Evolutionary conservation across 53 echinoderm and acorn worm species (phyloP).

Genomic region (Patiria pectinifera): DNA sequence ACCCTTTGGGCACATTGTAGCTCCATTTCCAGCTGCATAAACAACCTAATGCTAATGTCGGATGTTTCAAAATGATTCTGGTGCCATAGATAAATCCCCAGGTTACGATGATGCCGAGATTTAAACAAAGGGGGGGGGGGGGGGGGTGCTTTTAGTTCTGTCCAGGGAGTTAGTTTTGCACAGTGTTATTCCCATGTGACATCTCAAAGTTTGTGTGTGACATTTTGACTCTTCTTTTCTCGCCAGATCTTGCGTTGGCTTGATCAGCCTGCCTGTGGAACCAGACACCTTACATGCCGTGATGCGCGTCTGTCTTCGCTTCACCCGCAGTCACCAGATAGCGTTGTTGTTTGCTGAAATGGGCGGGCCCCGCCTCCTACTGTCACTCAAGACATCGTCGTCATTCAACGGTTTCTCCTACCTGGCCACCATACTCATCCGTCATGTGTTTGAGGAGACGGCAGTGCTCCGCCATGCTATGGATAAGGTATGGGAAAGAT

Average conservation of each 20-base stretch:
- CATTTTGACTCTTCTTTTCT: not conserved
- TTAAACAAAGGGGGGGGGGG: no score
- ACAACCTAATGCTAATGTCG: no score
- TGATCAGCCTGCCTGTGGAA: conserved; percentile 94
- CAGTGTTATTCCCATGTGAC: no score
- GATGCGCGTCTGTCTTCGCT: conserved; percentile 87
- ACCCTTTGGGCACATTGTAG: no score
- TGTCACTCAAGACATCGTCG: conserved; percentile 83
- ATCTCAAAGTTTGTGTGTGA: not conserved
- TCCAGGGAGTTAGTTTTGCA: no score
- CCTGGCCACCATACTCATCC: conserved; percentile 87
- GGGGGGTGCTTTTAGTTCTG: no score
- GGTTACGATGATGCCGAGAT: no score
- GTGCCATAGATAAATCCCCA: no score
- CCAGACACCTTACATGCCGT: conserved; percentile 96
- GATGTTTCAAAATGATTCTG: no score
- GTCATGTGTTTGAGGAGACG: conserved; percentile 93
- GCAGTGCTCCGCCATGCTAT: conserved; percentile 85
- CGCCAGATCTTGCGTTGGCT: conserved; percentile 85
- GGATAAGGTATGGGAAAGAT: conserved; percentile 80
- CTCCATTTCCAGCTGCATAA: no score
- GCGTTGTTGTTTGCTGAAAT: conserved; percentile 95
- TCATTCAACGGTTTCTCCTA: conserved; percentile 90
- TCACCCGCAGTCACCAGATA: conserved; percentile 87
- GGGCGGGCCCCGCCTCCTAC: conserved; percentile 86